Conservation (phyloP, 1,140 invertebrate species). For the Melipona quadrifasciata region DNA sequence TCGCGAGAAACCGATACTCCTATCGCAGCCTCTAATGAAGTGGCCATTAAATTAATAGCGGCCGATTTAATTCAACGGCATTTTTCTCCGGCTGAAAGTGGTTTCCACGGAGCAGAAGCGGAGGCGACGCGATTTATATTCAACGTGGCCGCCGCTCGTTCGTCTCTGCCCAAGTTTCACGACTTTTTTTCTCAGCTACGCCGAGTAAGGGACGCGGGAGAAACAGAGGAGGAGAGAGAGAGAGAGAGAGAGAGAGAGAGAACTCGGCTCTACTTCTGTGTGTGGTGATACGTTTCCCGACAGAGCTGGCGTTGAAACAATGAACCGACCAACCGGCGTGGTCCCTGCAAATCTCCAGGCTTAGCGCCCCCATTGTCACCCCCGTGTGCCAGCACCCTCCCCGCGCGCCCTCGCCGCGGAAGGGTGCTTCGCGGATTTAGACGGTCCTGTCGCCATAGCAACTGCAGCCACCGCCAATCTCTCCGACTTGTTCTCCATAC, state of each 20-base stretch:
- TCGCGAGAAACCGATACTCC: conserved; percentile 43
- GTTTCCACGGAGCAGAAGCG: conserved; percentile 46
- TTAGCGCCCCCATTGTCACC: conserved; percentile 75
- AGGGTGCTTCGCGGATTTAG: conserved; percentile 77
- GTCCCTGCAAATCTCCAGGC: conserved; percentile 77
- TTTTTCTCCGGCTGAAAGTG: conserved; percentile 40
- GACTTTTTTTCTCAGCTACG: conserved; percentile 56
- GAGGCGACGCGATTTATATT: conserved; percentile 61
- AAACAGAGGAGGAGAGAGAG: background rate
- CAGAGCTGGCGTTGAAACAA: conserved; percentile 77
- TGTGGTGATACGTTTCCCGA: conserved; percentile 66
- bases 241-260: background rate
- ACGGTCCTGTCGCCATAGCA: conserved; percentile 76
- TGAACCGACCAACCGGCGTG: conserved; percentile 80
- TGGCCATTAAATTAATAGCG: conserved; percentile 54
- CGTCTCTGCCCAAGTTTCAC: conserved; percentile 62
- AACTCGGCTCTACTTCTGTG: conserved; percentile 5
- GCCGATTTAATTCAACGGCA: conserved; percentile 55
- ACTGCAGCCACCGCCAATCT: conserved; percentile 69
- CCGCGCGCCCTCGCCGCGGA: conserved; percentile 53
- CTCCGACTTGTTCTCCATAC: conserved; percentile 63
- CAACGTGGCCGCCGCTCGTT: conserved; percentile 58
- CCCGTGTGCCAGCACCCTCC: conserved; percentile 50
- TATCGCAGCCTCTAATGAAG: conserved; percentile 46
- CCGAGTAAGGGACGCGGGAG: background rate